Evolutionary conservation across 2,113 vertebrate species (phyloP).

Genomic region (Tupaia chinensis): DNA sequence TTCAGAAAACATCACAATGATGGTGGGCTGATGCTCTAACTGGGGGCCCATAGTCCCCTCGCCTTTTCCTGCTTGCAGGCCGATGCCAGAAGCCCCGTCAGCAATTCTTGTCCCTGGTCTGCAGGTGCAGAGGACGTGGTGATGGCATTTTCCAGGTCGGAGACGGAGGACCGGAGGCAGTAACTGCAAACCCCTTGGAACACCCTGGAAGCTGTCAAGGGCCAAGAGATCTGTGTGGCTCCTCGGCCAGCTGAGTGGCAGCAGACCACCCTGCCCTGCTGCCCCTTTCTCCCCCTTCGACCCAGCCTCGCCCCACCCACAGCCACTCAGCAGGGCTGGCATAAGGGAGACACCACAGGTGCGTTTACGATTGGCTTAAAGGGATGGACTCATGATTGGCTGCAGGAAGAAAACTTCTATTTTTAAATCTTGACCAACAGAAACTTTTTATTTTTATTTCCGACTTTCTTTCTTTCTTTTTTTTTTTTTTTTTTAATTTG

Average conservation of each 20-base stretch:
- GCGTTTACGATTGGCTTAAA: constrained; percentile 81
- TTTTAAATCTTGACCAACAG: constrained; percentile 88
- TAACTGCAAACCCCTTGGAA: constrained; percentile 85
- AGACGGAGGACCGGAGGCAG: constrained; percentile 98
- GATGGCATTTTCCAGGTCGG: constrained; percentile 99
- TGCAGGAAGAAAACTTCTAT: constrained; percentile 85
- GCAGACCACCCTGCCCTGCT: constrained; percentile 75
- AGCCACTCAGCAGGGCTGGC: constrained; percentile 79
- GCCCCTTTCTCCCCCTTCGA: constrained; percentile 61
- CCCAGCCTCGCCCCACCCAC: constrained; percentile 51
- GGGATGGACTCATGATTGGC: constrained; percentile 84
- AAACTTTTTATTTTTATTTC: constrained; percentile 85
- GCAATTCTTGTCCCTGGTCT: constrained; percentile 43
- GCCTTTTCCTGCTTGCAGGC: neutral
- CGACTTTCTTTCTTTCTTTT: constrained; percentile 74
- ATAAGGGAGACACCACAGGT: constrained; percentile 74
- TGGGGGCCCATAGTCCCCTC: neutral
- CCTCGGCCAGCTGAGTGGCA: constrained; percentile 78
- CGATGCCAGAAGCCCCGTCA: neutral
- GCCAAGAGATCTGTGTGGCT: constrained; percentile 78
- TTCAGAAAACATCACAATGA: neutral
- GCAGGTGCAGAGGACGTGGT: constrained; percentile 98
- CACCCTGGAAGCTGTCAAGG: constrained; percentile 77
- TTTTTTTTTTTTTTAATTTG: constrained; percentile 77
- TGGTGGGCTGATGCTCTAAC: fast-evolving